Evolutionary conservation across 2,888 invertebrate genomes (phyloP).

Genomic region (Ceramica pisi): DNA sequence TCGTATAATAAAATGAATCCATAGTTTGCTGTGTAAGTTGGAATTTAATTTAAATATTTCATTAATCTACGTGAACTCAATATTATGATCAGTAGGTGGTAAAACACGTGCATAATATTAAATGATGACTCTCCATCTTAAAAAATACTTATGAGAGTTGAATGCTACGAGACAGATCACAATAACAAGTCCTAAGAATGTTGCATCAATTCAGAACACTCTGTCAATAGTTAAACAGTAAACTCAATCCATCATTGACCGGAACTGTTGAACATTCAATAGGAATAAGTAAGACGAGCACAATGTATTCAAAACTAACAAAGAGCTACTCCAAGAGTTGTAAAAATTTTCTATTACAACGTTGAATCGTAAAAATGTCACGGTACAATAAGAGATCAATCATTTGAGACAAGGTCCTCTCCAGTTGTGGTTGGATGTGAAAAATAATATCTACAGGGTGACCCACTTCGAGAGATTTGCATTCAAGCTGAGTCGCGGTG

Average conservation of each 20-base stretch:
- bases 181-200: conserved; percentile 37
- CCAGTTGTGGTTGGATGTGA: conserved; percentile 83
- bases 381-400: conserved; percentile 87
- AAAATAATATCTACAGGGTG: conserved; percentile 85
- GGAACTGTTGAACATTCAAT: conserved; percentile 84
- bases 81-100: conserved; percentile 35
- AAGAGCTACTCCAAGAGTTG: conserved; percentile 77
- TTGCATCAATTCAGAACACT: conserved; percentile 65
- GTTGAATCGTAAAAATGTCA: conserved; percentile 85
- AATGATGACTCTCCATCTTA: conserved; percentile 1
- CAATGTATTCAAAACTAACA: conserved; percentile 79
- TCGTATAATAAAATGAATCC: conserved; percentile 31
- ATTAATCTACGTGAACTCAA: conserved; percentile 22
- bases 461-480: conserved; percentile 89
- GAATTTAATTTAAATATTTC: conserved; percentile 48
- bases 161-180: conserved; percentile 24
- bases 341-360: conserved; percentile 83
- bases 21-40: conserved; percentile 1
- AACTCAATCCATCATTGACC: conserved; percentile 84
- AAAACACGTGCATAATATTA: conserved; percentile 21
- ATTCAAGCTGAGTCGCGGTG: conserved; percentile 81
- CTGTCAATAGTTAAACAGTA: conserved; percentile 71
- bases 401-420: conserved; percentile 82
- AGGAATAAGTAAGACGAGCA: conserved; percentile 67
- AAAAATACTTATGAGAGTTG: conserved; percentile 18